These are phyloP conservation scores for Chalcosyrphus nemorum DNA, from an alignment of 2,888 invertebrate species.

Conservation along the genomic window DNA sequence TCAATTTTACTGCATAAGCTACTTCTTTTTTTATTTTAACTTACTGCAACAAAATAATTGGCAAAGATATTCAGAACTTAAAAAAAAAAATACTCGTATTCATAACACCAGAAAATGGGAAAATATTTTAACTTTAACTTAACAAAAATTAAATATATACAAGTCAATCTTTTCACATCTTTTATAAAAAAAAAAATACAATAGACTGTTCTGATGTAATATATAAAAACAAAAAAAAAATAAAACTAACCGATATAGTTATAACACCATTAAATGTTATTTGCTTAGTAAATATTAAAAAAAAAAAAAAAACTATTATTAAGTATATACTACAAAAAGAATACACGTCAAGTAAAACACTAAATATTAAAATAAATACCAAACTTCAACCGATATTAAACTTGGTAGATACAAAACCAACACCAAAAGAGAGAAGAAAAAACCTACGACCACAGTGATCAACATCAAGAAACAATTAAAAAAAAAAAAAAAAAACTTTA, in stretches of 20 bases:
- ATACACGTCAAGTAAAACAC: constrained; percentile 70
- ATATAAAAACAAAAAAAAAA: constrained; percentile 3
- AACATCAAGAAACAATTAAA: constrained; percentile 47
- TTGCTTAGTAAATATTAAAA: constrained; percentile 59
- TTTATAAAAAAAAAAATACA: constrained; percentile 13
- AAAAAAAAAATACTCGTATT: background rate
- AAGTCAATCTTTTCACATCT: constrained; percentile 44
- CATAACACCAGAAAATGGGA: background rate
- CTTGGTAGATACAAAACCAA: constrained; percentile 34
- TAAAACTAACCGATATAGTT: constrained; percentile 50
- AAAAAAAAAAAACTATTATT: constrained; percentile 41
- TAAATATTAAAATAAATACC: constrained; percentile 26
- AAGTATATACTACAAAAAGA: constrained; percentile 49
- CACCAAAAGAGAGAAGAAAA: constrained; percentile 24
- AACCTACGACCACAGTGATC: constrained; percentile 57
- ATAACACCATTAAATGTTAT: constrained; percentile 70
- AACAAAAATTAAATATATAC: background rate
- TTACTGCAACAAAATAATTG: background rate
- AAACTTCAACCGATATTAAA: constrained; percentile 54
- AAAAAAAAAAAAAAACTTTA: constrained; percentile 40
- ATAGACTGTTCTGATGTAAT: constrained; percentile 53
- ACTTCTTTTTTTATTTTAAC: constrained; percentile 21
- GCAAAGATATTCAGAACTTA: background rate
- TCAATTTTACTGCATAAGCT: constrained; percentile 15
- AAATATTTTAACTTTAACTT: background rate